phyloP scores from a whole-genome alignment of 2,888 invertebrate species.

The Heteromurus nitidus region DNA sequence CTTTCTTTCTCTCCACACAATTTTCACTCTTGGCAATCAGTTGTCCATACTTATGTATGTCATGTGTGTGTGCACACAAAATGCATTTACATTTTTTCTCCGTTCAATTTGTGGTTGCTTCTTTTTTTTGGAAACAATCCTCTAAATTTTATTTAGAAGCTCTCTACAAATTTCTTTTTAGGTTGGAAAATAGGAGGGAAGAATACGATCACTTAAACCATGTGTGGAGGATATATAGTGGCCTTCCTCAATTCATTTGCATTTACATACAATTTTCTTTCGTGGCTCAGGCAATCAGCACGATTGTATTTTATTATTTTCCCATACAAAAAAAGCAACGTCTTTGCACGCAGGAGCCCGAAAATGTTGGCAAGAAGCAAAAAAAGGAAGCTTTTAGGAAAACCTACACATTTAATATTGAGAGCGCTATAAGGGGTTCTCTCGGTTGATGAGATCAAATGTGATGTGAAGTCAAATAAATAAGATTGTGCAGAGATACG shows the following conservation, averaged over 20 bases:
- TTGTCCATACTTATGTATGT: slow-evolving; percentile 39
- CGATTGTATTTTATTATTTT: slow-evolving; percentile 53
- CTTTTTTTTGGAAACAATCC: slow-evolving; percentile 43
- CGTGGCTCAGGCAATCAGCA: slow-evolving; percentile 39
- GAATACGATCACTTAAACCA: slow-evolving; percentile 2
- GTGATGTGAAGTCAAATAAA: slow-evolving; percentile 55
- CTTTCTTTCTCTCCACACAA: slow-evolving; percentile 9
- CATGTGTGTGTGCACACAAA: slow-evolving; percentile 35
- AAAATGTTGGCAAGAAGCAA: slow-evolving; percentile 8
- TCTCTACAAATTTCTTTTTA: neutral
- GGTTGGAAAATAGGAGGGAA: neutral
- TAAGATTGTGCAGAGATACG: slow-evolving; percentile 39
- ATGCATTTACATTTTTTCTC: slow-evolving; percentile 37
- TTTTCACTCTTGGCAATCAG: slow-evolving; percentile 29
- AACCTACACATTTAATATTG: too few species aligned
- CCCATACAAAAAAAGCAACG: neutral
- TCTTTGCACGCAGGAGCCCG: neutral
- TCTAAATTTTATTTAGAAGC: slow-evolving; percentile 26
- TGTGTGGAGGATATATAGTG: too few species aligned
- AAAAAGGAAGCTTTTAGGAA: slow-evolving; percentile 23
- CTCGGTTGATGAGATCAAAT: slow-evolving; percentile 54
- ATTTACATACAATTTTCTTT: slow-evolving; percentile 48
- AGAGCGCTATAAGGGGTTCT: slow-evolving; percentile 32
- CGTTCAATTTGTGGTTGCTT: slow-evolving; percentile 52
- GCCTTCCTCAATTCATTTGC: slow-evolving; percentile 52